A percentile compares a stretch with the other conserved stretches of the same genome.
Conservation (phyloP, 2,113 vertebrate genomes). For the Corydoras maculifer region DNA sequence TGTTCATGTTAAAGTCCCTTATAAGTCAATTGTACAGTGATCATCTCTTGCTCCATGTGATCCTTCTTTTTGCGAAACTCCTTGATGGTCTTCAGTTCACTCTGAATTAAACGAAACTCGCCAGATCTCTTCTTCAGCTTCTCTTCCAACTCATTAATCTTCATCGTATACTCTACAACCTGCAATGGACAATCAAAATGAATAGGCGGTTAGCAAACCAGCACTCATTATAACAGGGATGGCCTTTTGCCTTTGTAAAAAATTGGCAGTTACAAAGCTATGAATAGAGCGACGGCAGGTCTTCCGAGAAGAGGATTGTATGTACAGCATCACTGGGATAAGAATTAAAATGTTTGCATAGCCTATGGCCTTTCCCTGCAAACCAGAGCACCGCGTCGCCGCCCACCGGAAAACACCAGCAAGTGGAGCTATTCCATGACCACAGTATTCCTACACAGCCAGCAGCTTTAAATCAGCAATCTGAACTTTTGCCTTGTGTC, state of each 20-base stretch:
- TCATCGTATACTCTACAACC: conserved; percentile 57
- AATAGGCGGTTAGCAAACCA: conserved; percentile 5
- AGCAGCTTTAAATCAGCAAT: conserved; percentile 16
- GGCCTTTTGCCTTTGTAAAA: conserved; percentile 1
- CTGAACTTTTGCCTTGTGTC: conserved; percentile 29
- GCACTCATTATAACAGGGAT: conserved; percentile 16
- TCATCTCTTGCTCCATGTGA: conserved; percentile 74
- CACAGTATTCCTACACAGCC: conserved; percentile 5
- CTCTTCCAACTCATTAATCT: conserved; percentile 67
- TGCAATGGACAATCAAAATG: conserved; percentile 46
- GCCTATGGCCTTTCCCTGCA: conserved; percentile 38
- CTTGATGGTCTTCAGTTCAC: conserved; percentile 69
- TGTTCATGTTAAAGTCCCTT: not conserved
- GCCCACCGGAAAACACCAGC: conserved; percentile 15
- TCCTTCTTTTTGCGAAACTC: conserved; percentile 71
- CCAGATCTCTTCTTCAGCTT: conserved; percentile 63
- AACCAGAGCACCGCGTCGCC: conserved; percentile 36
- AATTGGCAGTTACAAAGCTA: conserved; percentile 31
- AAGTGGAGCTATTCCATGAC: conserved; percentile 20
- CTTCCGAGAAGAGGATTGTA: conserved; percentile 30
- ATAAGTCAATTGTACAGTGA: conserved; percentile 44
- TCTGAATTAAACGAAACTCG: conserved; percentile 72
- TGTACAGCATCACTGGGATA: conserved; percentile 28
- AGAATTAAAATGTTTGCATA: conserved; percentile 42
- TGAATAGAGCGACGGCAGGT: conserved; percentile 30